Evolutionary conservation across 2,888 invertebrate species (phyloP), one percentile per base, ranked within the genome.

Genomic region (Antheraea yamamai): DNA sequence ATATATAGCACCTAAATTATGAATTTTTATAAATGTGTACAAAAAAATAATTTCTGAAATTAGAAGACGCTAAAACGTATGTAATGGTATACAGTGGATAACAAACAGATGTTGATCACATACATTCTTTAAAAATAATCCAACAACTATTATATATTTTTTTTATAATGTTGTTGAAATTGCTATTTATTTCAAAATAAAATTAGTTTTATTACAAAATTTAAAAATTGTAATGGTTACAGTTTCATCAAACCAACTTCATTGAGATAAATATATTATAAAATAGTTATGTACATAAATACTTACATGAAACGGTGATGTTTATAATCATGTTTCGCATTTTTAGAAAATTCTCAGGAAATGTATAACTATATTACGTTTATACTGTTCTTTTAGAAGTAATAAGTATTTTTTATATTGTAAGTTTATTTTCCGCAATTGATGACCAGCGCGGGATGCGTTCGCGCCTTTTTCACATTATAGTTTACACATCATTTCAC

Each of bases 391-490:
- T 23, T 61, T 23, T 61, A 61, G 12, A 23, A 23, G n/a, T 72
- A 39, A 72, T 72, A 35, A 30, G 8, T 30, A 30, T 70, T 70
- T 39, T 87, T 85, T 85, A 90, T 88, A 89, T 26, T 66, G 35
- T 7, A 39, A 79, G 77, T 82, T 82, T 82, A 83, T 84, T 85
- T 85, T 86, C 85, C 81, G 79, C 79, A 76, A 81, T 75, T 74
- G 82, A 80, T 81, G 79, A 78, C 81, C 82, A 82, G 85, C 88
- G 88, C 88, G 84, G 83, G 80, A 82, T 79, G 79, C 79, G 85
- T 94, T 95, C 92, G 94, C 94, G 94, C 94, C 94, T 92, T 94
- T 94, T 94, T 92, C 82, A 80, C 81, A 81, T 76, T 79, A 79
- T 79, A 82, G 79, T 87, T 89, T 89, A 87, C 79, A 84, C 77